Evolutionary conservation across 2,797 vertebrate species (phyloP).

Genomic region (Pterois miles): DNA sequence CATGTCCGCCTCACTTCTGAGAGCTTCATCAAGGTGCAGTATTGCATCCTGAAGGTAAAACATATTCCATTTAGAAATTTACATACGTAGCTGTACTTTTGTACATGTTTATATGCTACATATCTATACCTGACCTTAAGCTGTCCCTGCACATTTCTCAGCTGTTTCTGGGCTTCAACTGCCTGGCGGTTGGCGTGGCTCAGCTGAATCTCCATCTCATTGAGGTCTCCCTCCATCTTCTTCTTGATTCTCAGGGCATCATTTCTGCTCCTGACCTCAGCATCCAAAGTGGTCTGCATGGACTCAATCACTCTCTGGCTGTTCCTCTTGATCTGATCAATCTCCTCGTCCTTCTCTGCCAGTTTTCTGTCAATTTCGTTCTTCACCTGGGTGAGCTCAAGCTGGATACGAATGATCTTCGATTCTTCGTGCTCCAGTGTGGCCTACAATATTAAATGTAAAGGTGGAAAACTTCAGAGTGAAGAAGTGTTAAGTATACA

Average conservation of each 20-base stretch:
- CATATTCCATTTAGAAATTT: not conserved
- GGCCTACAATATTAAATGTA: slow-evolving; percentile 72
- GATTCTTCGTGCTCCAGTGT: slow-evolving; percentile 91
- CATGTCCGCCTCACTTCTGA: slow-evolving; percentile 86
- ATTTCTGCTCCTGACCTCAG: slow-evolving; percentile 90
- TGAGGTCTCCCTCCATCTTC: slow-evolving; percentile 92
- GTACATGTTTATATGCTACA: not conserved
- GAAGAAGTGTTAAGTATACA: not conserved
- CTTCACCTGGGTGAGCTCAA: slow-evolving; percentile 92
- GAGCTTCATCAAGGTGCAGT: slow-evolving; percentile 86
- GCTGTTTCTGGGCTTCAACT: no score
- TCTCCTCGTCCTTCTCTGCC: slow-evolving; percentile 93
- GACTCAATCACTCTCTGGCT: slow-evolving; percentile 87
- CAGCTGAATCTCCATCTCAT: slow-evolving; percentile 91
- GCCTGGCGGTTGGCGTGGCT: slow-evolving; percentile 86
- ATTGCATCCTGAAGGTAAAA: not conserved
- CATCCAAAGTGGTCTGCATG: slow-evolving; percentile 87
- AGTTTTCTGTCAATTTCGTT: slow-evolving; percentile 87
- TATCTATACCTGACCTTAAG: not conserved
- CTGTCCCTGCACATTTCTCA: not conserved
- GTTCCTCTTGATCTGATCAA: slow-evolving; percentile 91
- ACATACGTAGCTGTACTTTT: not conserved
- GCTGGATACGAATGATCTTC: slow-evolving; percentile 89
- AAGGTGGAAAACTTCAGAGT: not conserved
- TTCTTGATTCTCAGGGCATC: slow-evolving; percentile 92